A percentile compares a stretch with the other conserved stretches of the same genome.
phyloP scores from a whole-genome alignment of 2,888 invertebrate genomes.

The Drosophila meridiana region DNA sequence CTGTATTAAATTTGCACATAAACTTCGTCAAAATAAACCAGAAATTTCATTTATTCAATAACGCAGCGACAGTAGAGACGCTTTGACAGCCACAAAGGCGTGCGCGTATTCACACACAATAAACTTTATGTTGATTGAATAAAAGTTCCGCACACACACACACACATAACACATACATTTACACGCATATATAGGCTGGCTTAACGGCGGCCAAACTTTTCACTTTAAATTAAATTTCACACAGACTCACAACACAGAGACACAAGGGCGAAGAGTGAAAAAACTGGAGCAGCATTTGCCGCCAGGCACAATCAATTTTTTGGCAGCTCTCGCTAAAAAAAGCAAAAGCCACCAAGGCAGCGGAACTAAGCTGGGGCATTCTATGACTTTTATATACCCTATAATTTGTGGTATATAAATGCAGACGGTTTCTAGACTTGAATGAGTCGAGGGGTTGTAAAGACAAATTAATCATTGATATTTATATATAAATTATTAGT shows the following conservation, averaged over 20 bases:
- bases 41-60: slow-evolving; percentile 61
- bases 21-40: slow-evolving; percentile 59
- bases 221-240: slow-evolving; percentile 73
- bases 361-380: neutral
- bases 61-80: slow-evolving; percentile 45
- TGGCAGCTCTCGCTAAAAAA: slow-evolving; percentile 20
- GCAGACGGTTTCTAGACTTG: neutral
- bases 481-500: no score
- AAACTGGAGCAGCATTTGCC: slow-evolving; percentile 55
- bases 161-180: neutral
- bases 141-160: slow-evolving; percentile 52
- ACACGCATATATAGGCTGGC: slow-evolving; percentile 20
- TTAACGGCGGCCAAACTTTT: slow-evolving; percentile 71
- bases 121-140: slow-evolving; percentile 75
- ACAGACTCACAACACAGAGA: slow-evolving; percentile 21
- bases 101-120: slow-evolving; percentile 66
- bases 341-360: slow-evolving; percentile 1
- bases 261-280: slow-evolving; percentile 26
- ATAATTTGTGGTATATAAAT: neutral
- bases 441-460: neutral
- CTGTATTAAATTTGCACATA: slow-evolving; percentile 57
- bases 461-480: neutral
- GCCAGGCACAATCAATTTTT: slow-evolving; percentile 63
- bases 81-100: slow-evolving; percentile 52
- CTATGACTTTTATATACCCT: slow-evolving; percentile 18